phyloP scores from a whole-genome alignment of 92 coral and sea anemone species.

The Pocillopora meandrina region DNA sequence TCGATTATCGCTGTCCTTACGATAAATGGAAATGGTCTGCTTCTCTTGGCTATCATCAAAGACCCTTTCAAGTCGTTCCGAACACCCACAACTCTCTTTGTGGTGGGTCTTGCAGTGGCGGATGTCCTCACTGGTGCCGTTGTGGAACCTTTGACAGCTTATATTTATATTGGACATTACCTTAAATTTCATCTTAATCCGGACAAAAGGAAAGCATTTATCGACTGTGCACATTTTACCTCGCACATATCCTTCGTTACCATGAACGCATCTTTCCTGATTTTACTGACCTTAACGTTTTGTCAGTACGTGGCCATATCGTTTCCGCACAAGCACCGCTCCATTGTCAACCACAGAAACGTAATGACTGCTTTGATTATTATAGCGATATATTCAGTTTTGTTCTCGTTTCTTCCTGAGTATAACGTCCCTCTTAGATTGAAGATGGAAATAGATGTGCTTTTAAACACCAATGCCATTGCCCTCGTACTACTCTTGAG shows the following conservation, averaged over 20 bases:
- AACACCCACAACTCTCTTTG: conserved; percentile 50
- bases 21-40: conserved; percentile 53
- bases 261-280: conserved; percentile 56
- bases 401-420: conserved; percentile 38
- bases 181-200: conserved; percentile 15
- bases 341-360: conserved; percentile 7
- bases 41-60: conserved; percentile 53
- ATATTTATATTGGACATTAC: conserved; percentile 13
- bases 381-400: conserved; percentile 37
- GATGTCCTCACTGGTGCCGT: conserved; percentile 50
- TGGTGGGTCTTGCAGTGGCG: conserved; percentile 51
- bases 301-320: conserved; percentile 50
- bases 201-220: not conserved
- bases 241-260: conserved; percentile 29
- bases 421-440: conserved; percentile 15
- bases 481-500: conserved; percentile 19
- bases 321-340: conserved; percentile 54
- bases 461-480: conserved; percentile 44
- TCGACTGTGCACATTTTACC: not conserved
- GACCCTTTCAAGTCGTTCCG: conserved; percentile 55
- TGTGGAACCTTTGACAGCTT: conserved; percentile 50
- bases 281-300: conserved; percentile 50
- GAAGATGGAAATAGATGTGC: conserved; percentile 41
- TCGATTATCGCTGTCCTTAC: conserved; percentile 19
- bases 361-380: conserved; percentile 13